phyloP scores from a whole-genome alignment of 2,888 invertebrate genomes.

The Zelleria hepariella region DNA sequence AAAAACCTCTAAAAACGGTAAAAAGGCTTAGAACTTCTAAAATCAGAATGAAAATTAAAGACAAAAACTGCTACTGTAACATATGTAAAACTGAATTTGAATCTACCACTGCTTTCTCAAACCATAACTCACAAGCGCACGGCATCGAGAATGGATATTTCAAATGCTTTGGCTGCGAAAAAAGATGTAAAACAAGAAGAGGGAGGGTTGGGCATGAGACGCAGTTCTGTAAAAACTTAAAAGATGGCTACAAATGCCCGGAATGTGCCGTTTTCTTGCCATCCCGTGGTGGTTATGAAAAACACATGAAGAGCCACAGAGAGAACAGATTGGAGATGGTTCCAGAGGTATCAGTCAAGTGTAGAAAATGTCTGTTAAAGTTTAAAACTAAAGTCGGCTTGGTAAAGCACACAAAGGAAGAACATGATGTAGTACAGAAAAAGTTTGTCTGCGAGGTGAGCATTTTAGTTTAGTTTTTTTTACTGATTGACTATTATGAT shows the following conservation, averaged over 20 bases:
- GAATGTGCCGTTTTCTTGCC: conserved; percentile 41
- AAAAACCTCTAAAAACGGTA: conserved; percentile 2
- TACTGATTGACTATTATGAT: neutral
- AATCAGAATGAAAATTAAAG: conserved; percentile 15
- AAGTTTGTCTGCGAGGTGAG: conserved; percentile 58
- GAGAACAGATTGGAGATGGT: conserved; percentile 35
- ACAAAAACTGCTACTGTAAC: conserved; percentile 38
- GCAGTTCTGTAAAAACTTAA: conserved; percentile 44
- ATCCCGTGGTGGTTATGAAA: conserved; percentile 37
- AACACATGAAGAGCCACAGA: conserved; percentile 43
- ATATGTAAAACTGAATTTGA: conserved; percentile 40
- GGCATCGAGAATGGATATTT: conserved; percentile 37
- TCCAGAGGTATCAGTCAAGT: conserved; percentile 27
- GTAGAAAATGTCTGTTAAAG: conserved; percentile 34
- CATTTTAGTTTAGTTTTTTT: conserved; percentile 8
- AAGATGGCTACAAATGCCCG: conserved; percentile 49
- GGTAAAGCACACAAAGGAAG: conserved; percentile 26
- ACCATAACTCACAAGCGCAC: conserved; percentile 40
- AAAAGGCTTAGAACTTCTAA: neutral
- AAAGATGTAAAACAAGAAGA: conserved; percentile 37
- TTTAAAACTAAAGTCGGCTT: conserved; percentile 39
- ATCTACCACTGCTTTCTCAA: conserved; percentile 21
- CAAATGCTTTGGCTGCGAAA: conserved; percentile 57
- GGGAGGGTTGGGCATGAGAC: conserved; percentile 40
- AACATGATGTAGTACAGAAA: conserved; percentile 32